phyloP scores from a whole-genome alignment of 2,888 invertebrate species.

The Thumatha senex region DNA sequence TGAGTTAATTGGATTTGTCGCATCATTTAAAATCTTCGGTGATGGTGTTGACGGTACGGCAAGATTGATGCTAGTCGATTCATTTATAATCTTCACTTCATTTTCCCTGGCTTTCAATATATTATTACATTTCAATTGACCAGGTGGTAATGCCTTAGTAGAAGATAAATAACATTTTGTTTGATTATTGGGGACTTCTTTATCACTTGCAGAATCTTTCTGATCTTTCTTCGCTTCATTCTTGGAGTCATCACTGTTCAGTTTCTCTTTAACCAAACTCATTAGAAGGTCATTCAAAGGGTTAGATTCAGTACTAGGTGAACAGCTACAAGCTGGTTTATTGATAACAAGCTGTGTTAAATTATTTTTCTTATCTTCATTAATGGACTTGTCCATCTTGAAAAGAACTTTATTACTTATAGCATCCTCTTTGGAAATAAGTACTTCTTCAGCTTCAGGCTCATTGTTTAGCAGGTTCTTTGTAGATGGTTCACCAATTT shows the following conservation, averaged over 20 bases:
- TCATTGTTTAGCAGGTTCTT: slow-evolving; percentile 73
- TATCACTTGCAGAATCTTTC: slow-evolving; percentile 68
- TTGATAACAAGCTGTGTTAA: slow-evolving; percentile 70
- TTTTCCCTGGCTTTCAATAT: slow-evolving; percentile 92
- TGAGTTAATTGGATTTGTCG: slow-evolving; percentile 67
- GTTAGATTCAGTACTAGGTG: slow-evolving; percentile 73
- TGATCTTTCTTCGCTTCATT: slow-evolving; percentile 85
- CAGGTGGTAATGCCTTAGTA: slow-evolving; percentile 91
- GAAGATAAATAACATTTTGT: slow-evolving; percentile 85
- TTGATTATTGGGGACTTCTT: slow-evolving; percentile 88
- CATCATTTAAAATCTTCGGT: slow-evolving; percentile 81
- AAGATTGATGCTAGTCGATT: slow-evolving; percentile 70
- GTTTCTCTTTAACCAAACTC: slow-evolving; percentile 78
- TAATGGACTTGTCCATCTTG: slow-evolving; percentile 64
- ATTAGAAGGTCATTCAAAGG: slow-evolving; percentile 77
- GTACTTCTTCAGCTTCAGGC: slow-evolving; percentile 56
- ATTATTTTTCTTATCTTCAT: slow-evolving; percentile 73
- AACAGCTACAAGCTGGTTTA: slow-evolving; percentile 75
- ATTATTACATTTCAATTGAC: slow-evolving; percentile 95
- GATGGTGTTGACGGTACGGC: slow-evolving; percentile 76
- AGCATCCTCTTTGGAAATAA: slow-evolving; percentile 75
- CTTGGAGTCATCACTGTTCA: slow-evolving; percentile 86
- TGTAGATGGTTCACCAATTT: slow-evolving; percentile 63
- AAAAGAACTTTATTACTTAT: slow-evolving; percentile 76
- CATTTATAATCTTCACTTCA: slow-evolving; percentile 76